Base-by-base conservation (phyloP, 2,888 invertebrate species). In the Ellobium chinense region DNA sequence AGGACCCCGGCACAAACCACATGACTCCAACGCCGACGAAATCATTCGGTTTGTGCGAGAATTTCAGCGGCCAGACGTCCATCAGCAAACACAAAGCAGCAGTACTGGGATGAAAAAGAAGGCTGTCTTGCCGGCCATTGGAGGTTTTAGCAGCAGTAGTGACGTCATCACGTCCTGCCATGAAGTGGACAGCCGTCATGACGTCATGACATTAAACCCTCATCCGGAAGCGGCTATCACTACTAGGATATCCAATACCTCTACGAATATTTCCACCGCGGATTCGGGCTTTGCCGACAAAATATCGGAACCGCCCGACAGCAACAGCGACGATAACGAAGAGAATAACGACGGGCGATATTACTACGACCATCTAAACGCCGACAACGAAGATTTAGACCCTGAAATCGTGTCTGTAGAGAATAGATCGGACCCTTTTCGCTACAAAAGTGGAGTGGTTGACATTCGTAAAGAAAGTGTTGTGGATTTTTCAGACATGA, bases 31-130 rank as follows among this genome's bases (percentile, higher is more conserved):
- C 37, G 31, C 70, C 9, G 70, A 72, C 37, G 70, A 72, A 29
- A 56, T 72, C n/a, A 56, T 72, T 27, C 70, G 70, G 3, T 72
- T 72, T 72, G 70, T 72, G 7, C 54, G 70, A 14, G 70, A 72
- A 37, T 56, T 56, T 56, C 70, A 72, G 27, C 56, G 70, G 2
- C 27, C 27, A 2, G 56, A 72, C 27, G 5, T 31, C 18, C 60
- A 21, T n/a, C n/a, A 7, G 5, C 60, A 60, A 27, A 65, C n/a
- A 9, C 34, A 65, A 7, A 7, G 21, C 37, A n/a, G 14, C 31
- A n/a, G 39, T 4, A 27, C 54, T 7, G 70, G 31, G 21, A 9
- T 72, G 18, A 46, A 56, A n/a, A 46, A 14, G 29, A 72, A 29
- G 31, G 21, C 56, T 29, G 70, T 72, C 24, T 29, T 72, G 27